Conservation (phyloP, 2,888 invertebrate genomes). For the Caenorhabditis angaria region DNA sequence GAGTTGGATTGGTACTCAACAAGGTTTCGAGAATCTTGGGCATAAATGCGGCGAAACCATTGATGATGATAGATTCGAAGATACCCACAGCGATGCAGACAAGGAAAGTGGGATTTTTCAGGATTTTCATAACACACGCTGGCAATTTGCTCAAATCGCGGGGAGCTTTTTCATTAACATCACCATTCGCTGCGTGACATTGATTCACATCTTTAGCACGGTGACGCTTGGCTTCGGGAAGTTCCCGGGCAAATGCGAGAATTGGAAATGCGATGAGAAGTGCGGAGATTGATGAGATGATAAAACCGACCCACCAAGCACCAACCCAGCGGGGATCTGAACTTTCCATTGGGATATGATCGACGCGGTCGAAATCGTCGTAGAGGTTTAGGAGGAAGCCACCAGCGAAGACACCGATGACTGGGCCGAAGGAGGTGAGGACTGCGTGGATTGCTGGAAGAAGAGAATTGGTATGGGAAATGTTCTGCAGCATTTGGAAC, state of each 20-base stretch:
- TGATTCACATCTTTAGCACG: constrained; percentile 70
- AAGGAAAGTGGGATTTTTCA: constrained; percentile 69
- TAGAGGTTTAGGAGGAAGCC: constrained; percentile 83
- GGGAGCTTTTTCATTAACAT: constrained; percentile 56
- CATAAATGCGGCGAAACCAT: constrained; percentile 71
- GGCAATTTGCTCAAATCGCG: constrained; percentile 53
- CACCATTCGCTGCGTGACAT: constrained; percentile 48
- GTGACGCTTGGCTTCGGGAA: constrained; percentile 71
- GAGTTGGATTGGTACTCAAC: constrained; percentile 66
- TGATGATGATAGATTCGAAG: constrained; percentile 71
- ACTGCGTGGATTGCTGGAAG: constrained; percentile 75
- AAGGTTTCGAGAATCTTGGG: constrained; percentile 72
- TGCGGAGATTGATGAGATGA: constrained; percentile 73
- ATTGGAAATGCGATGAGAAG: constrained; percentile 74
- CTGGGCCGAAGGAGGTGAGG: constrained; percentile 80
- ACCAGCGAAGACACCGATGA: constrained; percentile 85
- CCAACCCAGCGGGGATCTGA: constrained; percentile 74
- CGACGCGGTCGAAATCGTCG: constrained; percentile 79
- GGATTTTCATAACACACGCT: constrained; percentile 60
- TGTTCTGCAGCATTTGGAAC: background rate
- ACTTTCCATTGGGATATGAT: constrained; percentile 44
- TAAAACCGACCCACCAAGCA: constrained; percentile 76
- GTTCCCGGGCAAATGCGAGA: constrained; percentile 66
- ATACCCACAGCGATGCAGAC: constrained; percentile 68
- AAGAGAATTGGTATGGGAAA: background rate